A percentile compares a stretch with the other conserved stretches of the same genome.
phyloP scores from a whole-genome alignment of 2,888 invertebrate genomes.

The Orthonychiurus folsomi region DNA sequence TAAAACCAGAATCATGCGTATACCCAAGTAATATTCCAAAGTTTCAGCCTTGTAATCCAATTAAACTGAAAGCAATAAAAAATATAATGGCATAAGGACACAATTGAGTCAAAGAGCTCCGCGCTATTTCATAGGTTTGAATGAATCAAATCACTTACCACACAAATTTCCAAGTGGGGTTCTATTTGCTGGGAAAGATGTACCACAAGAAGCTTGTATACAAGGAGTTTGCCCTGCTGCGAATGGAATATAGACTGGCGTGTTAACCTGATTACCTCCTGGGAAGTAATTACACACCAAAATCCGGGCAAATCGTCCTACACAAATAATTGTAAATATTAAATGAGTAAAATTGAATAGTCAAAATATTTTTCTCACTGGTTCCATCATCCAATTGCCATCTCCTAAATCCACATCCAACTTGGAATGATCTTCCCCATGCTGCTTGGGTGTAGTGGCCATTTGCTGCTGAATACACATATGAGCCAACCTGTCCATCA shows the following conservation, averaged over 20 bases:
- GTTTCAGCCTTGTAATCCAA: too few species aligned
- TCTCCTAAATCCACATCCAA: not conserved
- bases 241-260: not conserved
- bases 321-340: not conserved
- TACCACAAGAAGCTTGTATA: not conserved
- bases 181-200: not conserved
- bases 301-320: not conserved
- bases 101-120: too few species aligned
- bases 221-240: not conserved
- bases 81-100: too few species aligned
- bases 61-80: too few species aligned
- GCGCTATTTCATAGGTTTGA: too few species aligned
- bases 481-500: not conserved
- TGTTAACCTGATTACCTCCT: not conserved
- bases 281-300: not conserved
- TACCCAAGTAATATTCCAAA: too few species aligned
- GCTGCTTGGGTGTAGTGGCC: not conserved
- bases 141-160: too few species aligned
- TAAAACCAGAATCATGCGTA: too few species aligned
- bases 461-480: not conserved
- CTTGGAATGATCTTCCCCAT: not conserved
- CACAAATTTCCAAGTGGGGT: not conserved
- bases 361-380: not conserved
- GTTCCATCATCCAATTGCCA: not conserved
- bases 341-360: not conserved